A percentile compares a stretch with the other conserved stretches of the same genome.
These are phyloP conservation scores for Anguilla japonica DNA, from an alignment of 2,113 vertebrate genomes.

Conservation along the genomic window DNA sequence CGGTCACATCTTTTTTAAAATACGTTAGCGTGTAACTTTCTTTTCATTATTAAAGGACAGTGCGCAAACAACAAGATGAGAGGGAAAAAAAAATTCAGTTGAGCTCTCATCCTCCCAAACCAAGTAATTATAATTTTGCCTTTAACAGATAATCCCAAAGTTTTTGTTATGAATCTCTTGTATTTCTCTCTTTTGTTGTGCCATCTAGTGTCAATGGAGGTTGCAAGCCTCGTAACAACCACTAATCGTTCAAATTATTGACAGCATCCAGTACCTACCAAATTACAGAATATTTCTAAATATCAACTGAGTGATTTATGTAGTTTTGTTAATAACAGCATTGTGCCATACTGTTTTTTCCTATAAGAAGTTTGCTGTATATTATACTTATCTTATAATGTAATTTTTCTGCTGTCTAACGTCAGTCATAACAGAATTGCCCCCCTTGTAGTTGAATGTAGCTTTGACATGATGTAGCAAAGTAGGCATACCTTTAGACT, in stretches of 20 bases:
- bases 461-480: slow-evolving; percentile 78
- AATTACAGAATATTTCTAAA: not conserved
- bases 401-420: slow-evolving; percentile 53
- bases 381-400: slow-evolving; percentile 36
- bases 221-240: not conserved
- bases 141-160: not conserved
- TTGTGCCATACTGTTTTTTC: not conserved
- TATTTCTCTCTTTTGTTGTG: not conserved
- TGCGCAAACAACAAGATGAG: not conserved
- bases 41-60: not conserved
- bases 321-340: slow-evolving; percentile 7
- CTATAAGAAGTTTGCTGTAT: not conserved
- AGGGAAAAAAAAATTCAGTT: not conserved
- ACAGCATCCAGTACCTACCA: not conserved
- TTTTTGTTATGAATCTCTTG: not conserved
- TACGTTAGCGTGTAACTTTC: not conserved
- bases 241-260: not conserved
- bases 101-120: not conserved
- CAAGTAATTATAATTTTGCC: slow-evolving; percentile 1
- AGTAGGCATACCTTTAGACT: slow-evolving; percentile 68
- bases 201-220: not conserved
- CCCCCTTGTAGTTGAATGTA: slow-evolving; percentile 76
- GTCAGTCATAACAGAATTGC: slow-evolving; percentile 75
- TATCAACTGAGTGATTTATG: not conserved
- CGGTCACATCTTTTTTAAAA: not conserved